A percentile compares a stretch with the other conserved stretches of the same genome.
These are phyloP conservation scores for Danionella cerebrum DNA, from an alignment of 2,113 vertebrate genomes.

Conservation along the genomic window DNA sequence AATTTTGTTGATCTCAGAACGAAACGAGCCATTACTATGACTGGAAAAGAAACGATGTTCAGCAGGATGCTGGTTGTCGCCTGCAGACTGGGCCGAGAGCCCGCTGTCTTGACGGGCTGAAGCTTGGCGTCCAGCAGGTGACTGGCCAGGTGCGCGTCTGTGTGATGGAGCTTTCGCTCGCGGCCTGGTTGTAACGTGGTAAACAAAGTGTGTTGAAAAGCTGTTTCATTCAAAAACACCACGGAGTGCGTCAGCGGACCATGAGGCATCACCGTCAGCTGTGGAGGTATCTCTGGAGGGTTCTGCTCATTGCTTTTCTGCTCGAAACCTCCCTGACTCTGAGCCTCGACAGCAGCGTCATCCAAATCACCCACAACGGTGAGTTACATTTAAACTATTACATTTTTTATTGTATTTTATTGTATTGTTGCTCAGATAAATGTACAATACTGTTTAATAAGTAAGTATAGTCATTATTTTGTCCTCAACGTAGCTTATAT, in stretches of 20 bases:
- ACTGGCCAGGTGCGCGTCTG: background rate
- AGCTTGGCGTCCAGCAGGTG: background rate
- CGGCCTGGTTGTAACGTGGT: too few relatives aligned
- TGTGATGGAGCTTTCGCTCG: background rate
- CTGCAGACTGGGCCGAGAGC: slow-evolving; percentile 17
- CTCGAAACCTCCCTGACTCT: slow-evolving; percentile 21
- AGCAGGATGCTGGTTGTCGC: background rate
- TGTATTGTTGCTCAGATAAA: too few relatives aligned
- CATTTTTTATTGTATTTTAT: too few relatives aligned
- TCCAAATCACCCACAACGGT: background rate
- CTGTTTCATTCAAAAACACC: background rate
- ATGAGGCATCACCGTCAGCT: slow-evolving; percentile 24
- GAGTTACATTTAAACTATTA: too few relatives aligned
- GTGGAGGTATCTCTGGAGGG: slow-evolving; percentile 6
- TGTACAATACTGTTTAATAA: too few relatives aligned
- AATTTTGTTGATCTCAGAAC: background rate
- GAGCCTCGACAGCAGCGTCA: slow-evolving; percentile 4
- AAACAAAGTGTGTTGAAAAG: background rate
- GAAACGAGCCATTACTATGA: background rate
- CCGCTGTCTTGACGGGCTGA: background rate
- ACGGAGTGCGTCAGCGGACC: background rate
- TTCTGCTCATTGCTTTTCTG: slow-evolving; percentile 24
- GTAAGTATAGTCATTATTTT: too few relatives aligned
- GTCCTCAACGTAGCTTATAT: too few relatives aligned
- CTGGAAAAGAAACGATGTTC: background rate